Evolutionary conservation across 2,888 invertebrate genomes (phyloP).

Genomic region (Drepanosiphum platanoidis): DNA sequence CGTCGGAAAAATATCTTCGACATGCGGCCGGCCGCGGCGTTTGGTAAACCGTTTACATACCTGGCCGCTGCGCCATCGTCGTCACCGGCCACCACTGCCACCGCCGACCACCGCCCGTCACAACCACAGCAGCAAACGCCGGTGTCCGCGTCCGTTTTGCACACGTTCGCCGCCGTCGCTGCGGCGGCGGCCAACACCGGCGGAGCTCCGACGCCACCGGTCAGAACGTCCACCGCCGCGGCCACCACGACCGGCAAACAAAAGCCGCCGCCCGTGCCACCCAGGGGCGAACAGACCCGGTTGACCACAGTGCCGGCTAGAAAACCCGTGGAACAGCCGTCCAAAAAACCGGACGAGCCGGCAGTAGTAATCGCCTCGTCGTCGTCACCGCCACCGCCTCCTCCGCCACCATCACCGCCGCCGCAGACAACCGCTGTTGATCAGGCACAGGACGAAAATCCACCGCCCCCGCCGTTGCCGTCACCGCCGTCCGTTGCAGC

Average conservation of each 20-base stretch:
- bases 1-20: not conserved
- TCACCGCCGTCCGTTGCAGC: not conserved
- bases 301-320: constrained; percentile 64
- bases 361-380: constrained; percentile 14
- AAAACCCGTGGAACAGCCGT: constrained; percentile 14
- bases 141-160: constrained; percentile 46
- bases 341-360: not conserved
- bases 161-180: constrained; percentile 64
- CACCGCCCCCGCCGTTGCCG: not conserved
- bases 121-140: constrained; percentile 20
- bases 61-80: constrained; percentile 30
- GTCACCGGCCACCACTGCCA: not conserved
- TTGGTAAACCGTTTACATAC: constrained; percentile 62
- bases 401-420: constrained; percentile 26
- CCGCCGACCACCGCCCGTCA: constrained; percentile 42
- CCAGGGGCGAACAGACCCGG: constrained; percentile 65
- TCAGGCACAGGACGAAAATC: not conserved
- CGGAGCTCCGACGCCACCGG: constrained; percentile 52
- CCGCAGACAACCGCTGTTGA: constrained; percentile 40
- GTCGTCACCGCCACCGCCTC: constrained; percentile 40
- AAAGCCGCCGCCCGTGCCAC: constrained; percentile 65
- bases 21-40: constrained; percentile 59
- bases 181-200: constrained; percentile 53
- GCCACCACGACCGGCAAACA: constrained; percentile 63
- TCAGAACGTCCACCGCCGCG: constrained; percentile 55